phyloP scores from a whole-genome alignment of 2,113 vertebrate species.

The Rhagologus leucostigma region DNA sequence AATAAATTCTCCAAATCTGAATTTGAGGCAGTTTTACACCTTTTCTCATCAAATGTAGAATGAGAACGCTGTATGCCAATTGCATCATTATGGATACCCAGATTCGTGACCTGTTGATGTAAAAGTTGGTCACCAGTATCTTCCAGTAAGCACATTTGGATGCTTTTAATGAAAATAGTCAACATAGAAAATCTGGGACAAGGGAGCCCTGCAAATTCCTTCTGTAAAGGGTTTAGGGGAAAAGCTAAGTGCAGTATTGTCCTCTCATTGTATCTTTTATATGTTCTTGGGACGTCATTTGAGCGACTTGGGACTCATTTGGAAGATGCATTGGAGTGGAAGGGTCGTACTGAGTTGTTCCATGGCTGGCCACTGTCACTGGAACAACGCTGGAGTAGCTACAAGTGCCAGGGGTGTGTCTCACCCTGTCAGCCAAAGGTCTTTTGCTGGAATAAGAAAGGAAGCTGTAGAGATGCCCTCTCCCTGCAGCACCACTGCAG shows the following conservation, averaged over 20 bases:
- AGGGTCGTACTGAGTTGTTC: not conserved
- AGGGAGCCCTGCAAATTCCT: not conserved
- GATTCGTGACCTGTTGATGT: not conserved
- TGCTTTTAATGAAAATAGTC: not conserved
- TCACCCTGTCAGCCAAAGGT: not conserved
- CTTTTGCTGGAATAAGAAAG: not conserved
- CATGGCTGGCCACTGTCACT: not conserved
- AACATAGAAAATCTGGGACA: not conserved
- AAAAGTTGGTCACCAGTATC: not conserved
- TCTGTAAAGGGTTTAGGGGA: not conserved
- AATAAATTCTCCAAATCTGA: not conserved
- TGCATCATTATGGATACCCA: not conserved
- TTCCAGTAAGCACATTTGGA: not conserved
- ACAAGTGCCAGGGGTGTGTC: fast-evolving
- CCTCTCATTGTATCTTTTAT: not conserved
- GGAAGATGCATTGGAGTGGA: not conserved
- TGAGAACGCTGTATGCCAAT: not conserved
- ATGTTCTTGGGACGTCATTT: not conserved
- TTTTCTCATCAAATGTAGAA: not conserved
- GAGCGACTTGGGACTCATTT: not conserved
- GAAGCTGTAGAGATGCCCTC: not conserved
- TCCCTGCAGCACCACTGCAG: not conserved
- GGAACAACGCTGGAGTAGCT: not conserved
- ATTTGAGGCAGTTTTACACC: not conserved
- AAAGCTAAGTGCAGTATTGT: not conserved